These are phyloP conservation scores for Drosophila eugracilis DNA, from an alignment of 1,140 invertebrate genomes.

Conservation along the genomic window DNA sequence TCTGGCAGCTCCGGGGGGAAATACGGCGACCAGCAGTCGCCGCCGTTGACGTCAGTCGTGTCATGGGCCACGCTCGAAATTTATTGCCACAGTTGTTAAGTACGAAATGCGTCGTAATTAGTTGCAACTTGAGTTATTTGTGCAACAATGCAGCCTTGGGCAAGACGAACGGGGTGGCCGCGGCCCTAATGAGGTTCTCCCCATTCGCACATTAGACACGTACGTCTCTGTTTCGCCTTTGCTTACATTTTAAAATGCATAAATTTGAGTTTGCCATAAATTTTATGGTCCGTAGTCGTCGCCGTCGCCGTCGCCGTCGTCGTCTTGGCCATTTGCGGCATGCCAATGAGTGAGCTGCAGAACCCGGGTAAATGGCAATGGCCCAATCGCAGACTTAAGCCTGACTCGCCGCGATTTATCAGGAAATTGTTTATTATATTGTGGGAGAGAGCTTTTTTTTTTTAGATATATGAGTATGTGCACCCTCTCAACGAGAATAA, in stretches of 20 bases:
- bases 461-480: too few relatives aligned
- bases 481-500: conserved; percentile 43
- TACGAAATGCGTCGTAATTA: conserved; percentile 83
- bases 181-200: conserved; percentile 55
- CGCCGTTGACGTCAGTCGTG: conserved; percentile 68
- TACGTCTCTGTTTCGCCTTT: conserved; percentile 58
- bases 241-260: conserved; percentile 76
- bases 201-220: conserved; percentile 80
- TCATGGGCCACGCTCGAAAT: conserved; percentile 77
- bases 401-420: conserved; percentile 63
- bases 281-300: conserved; percentile 50
- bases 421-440: conserved; percentile 83
- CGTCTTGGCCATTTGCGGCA: conserved; percentile 52
- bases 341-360: conserved; percentile 66
- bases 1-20: conserved; percentile 30
- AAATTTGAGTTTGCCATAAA: conserved; percentile 72
- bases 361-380: not conserved
- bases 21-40: conserved; percentile 43
- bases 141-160: conserved; percentile 70
- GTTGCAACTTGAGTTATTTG: conserved; percentile 84
- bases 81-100: conserved; percentile 81
- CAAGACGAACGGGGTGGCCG: conserved; percentile 1
- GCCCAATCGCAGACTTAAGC: conserved; percentile 18
- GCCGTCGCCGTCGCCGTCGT: conserved; percentile 20
- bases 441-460: conserved; percentile 68